Evolutionary conservation across 2,888 invertebrate genomes (phyloP).

Genomic region (Sinodicranocentrus sp.): DNA sequence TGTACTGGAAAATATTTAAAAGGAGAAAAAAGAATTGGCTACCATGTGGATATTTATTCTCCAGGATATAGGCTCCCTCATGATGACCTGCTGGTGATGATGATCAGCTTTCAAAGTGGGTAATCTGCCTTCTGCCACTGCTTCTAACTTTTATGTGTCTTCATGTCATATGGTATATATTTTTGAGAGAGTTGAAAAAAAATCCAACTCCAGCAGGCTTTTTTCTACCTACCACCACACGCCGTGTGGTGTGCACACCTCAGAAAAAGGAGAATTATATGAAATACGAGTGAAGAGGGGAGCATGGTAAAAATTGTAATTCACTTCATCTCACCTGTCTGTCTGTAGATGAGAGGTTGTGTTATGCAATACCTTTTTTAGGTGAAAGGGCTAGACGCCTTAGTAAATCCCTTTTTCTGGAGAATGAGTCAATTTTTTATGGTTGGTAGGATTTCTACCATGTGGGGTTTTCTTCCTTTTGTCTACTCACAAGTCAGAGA

Average conservation of each 20-base stretch:
- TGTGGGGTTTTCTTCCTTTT: too few relatives aligned
- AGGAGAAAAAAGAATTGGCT: too few relatives aligned
- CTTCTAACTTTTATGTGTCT: conserved; percentile 37
- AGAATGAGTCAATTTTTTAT: neutral
- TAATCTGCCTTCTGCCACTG: conserved; percentile 33
- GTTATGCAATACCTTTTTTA: neutral
- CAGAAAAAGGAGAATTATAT: conserved; percentile 2
- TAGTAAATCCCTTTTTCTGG: neutral
- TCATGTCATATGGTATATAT: conserved; percentile 62
- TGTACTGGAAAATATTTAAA: too few relatives aligned
- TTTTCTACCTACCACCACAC: too few relatives aligned
- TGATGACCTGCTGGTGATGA: neutral
- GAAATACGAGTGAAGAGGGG: conserved; percentile 3
- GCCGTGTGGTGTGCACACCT: too few relatives aligned
- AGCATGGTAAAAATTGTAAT: neutral
- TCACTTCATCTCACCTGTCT: neutral
- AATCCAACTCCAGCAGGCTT: too few relatives aligned
- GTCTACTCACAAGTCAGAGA: too few relatives aligned
- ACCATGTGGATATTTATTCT: too few relatives aligned
- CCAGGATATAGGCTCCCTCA: too few relatives aligned
- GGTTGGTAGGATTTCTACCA: too few relatives aligned
- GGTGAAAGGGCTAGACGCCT: neutral
- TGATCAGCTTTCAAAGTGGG: conserved; percentile 9
- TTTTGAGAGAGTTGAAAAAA: too few relatives aligned
- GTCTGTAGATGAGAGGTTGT: too few relatives aligned